Base-by-base conservation (phyloP, 1,140 invertebrate species). In the Listronotus oregonensis region DNA sequence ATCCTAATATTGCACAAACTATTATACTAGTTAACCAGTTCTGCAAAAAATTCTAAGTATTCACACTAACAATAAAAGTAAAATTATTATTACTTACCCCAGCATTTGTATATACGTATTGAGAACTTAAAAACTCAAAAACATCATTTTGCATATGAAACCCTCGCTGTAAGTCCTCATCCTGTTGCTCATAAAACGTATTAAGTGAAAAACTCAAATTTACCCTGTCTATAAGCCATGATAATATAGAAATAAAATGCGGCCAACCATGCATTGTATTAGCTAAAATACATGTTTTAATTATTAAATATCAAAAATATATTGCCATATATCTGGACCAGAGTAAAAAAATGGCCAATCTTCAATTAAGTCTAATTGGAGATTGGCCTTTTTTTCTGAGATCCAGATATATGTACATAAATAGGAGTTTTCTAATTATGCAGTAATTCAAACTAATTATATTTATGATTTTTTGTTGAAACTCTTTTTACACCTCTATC, bases 261-360 rank as follows among this genome's bases (percentile, higher is more conserved):
- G 47, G 47, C 47, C 47, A 50, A 8, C 47, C 47, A n/a, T 50
- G 47, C 47, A 50, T 50, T n/a, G 47, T 50, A 31, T 50, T 50
- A 8, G n/a, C 47, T 50, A 50, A 27, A 50, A 50, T 21, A 50
- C 1, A 44, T 27, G 5, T 27, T 27, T 27, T 27, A 27, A 27
- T 27, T 27, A 27, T 3, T 27, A 27, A 27, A 27, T 27, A 27
- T 27, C 5, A 27, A 27, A 27, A 27, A 27, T 1, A 1, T 27
- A 5, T 27, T 27, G 21, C 5, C 1, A 27, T n/a, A n/a, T n/a
- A n/a, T n/a, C n/a, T n/a, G n/a, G n/a, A n/a, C n/a, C n/a, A n/a
- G n/a, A n/a, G n/a, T n/a, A n/a, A n/a, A n/a, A n/a, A n/a, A n/a
- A n/a, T n/a, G n/a, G n/a, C n/a, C n/a, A n/a, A n/a, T n/a, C n/a